Conservation (phyloP, 2,113 vertebrate species). For the Urocolius indicus region DNA sequence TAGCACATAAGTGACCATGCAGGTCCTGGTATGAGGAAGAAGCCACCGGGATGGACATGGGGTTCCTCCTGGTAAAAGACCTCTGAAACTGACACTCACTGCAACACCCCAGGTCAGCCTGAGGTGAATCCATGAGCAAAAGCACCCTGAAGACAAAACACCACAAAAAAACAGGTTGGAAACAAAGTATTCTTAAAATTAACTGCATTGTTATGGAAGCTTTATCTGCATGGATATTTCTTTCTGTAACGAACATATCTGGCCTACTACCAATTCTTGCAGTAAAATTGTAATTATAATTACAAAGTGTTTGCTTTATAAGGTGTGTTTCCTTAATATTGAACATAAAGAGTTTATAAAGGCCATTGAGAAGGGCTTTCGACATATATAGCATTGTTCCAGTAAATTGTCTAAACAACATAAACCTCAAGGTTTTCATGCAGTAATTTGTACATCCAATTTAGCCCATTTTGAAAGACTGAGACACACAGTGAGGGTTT, state of each 20-base stretch:
- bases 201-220: not conserved
- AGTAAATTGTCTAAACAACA: not conserved
- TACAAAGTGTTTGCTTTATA: not conserved
- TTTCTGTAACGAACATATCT: not conserved
- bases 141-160: not conserved
- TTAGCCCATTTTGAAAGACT: not conserved
- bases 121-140: not conserved
- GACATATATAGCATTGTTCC: not conserved
- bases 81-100: fast-evolving
- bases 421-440: not conserved
- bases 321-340: not conserved
- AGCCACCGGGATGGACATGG: fast-evolving
- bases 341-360: not conserved
- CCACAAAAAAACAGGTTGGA: not conserved
- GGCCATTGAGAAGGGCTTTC: not conserved
- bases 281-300: not conserved
- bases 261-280: not conserved
- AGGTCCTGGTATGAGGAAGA: not conserved
- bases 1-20: not conserved
- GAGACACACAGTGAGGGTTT: not conserved
- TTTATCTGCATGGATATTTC: not conserved
- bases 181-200: fast-evolving
- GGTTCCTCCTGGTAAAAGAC: fast-evolving
- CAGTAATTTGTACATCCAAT: not conserved
- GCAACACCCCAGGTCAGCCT: not conserved